phyloP scores from a whole-genome alignment of 2,888 invertebrate species.

The Leucozona laternaria region DNA sequence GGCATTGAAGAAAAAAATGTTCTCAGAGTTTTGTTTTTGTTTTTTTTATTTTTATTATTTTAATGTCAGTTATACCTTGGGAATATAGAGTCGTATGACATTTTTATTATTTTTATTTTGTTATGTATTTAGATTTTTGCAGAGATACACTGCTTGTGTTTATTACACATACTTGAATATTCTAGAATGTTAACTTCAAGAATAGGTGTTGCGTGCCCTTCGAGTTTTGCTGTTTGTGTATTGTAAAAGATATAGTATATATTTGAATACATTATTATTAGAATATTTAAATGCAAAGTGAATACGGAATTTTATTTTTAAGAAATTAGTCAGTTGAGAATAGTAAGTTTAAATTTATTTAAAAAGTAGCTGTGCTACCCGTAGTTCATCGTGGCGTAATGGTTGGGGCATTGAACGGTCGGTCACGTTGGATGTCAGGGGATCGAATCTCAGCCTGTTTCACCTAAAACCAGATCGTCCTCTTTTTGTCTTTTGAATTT shows the following conservation, averaged over 20 bases:
- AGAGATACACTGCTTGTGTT: neutral
- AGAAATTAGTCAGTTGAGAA: constrained; percentile 4
- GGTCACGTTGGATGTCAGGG: no score
- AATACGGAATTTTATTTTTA: neutral
- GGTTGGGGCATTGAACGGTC: no score
- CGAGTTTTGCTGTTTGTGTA: neutral
- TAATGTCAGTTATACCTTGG: constrained; percentile 3
- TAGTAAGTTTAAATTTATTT: neutral
- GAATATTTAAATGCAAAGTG: neutral
- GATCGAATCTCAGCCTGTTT: no score
- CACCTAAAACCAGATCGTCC: no score
- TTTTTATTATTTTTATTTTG: constrained; percentile 15
- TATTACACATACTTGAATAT: constrained; percentile 1
- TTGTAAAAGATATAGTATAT: neutral
- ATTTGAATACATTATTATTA: neutral
- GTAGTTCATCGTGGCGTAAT: no score
- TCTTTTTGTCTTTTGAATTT: no score
- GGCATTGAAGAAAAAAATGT: neutral
- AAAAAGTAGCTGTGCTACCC: no score
- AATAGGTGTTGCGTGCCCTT: neutral
- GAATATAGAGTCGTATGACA: neutral
- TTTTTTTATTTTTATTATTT: neutral
- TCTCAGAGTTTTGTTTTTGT: neutral
- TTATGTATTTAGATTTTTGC: constrained; percentile 1
- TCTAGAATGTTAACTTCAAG: neutral